Base-by-base conservation (phyloP, 2,797 vertebrate genomes). In the Scolopax bukidnonensis region DNA sequence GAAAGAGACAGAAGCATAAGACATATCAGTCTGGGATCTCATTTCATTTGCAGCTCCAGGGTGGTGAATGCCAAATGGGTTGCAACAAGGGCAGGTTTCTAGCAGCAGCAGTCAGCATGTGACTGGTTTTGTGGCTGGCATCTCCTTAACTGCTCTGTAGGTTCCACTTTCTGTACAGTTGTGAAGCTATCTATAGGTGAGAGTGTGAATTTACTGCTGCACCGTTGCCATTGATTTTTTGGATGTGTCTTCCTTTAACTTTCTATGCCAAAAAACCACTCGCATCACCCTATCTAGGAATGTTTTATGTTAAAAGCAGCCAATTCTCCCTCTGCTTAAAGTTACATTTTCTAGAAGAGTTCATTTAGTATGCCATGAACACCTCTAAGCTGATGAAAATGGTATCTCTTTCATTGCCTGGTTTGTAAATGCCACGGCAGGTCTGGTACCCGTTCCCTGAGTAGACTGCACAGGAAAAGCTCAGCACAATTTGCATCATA, bases 301-400 rank as follows among this genome's bases (percentile, higher is more conserved):
- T 71, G 33, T 24, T 94, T 94, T 85, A 86, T 54, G 41, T 33
- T 92, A 83, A 94, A 93, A 90, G 36, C 45, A 86, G 40, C 28
- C 65, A 88, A n/a, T 80, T 90, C 24, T 71, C 64, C 45, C 50
- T 78, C 48, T 82, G 50, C 60, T 91, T 75, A 41, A 12, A 30
- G 47, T 82, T 59, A 38, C 59, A 33, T 87, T 88, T 93, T 79
- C 43, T 87, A 61, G 81, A 81, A 38, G 54, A 84, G 64, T 36
- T 36, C 86, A 84, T 83, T 89, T 83, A 81, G 28, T 61, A 28
- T 68, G 59, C 43, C 56, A 61, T 75, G 84, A 94, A 79, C 25
- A 76, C 74, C 74, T 73, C 75, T 89, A 73, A 81, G 59, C 63
- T 87, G 74, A 78, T 64, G 51, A 79, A 84, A 92, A 79, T 20